Evolutionary conservation across 2,888 invertebrate genomes (phyloP).

Genomic region (Muschampia plurimacula): DNA sequence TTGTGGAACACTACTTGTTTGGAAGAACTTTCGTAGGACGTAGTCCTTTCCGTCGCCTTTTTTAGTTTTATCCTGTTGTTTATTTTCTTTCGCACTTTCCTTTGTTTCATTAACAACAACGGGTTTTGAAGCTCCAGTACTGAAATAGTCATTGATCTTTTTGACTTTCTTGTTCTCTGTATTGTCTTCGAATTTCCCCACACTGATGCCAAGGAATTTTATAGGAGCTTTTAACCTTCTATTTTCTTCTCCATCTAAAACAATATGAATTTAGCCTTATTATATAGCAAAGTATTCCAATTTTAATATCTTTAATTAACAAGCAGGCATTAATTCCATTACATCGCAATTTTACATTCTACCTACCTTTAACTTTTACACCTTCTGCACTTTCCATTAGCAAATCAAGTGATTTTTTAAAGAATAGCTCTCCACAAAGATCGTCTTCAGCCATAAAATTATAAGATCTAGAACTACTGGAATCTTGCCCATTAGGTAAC

Average conservation of each 20-base stretch:
- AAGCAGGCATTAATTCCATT: not conserved
- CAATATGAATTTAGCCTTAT: not conserved
- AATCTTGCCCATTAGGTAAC: slow-evolving; percentile 81
- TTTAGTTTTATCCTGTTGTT: slow-evolving; percentile 23
- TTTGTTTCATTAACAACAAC: slow-evolving; percentile 24
- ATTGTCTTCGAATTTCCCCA: slow-evolving; percentile 90
- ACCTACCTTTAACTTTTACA: slow-evolving; percentile 64
- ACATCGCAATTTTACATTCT: not conserved
- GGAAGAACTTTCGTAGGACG: slow-evolving; percentile 64
- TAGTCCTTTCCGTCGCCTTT: slow-evolving; percentile 62
- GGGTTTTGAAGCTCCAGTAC: slow-evolving; percentile 67
- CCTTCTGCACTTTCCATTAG: slow-evolving; percentile 87
- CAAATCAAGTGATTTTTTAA: slow-evolving; percentile 87
- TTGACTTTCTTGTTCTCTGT: slow-evolving; percentile 80
- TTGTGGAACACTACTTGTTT: slow-evolving; percentile 44
- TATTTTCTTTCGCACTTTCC: slow-evolving; percentile 23
- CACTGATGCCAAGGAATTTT: slow-evolving; percentile 91
- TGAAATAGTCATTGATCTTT: slow-evolving; percentile 86
- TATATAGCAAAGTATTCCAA: not conserved
- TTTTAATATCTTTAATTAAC: not conserved
- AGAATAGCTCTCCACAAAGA: slow-evolving; percentile 89
- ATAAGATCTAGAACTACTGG: slow-evolving; percentile 87
- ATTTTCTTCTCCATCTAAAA: slow-evolving; percentile 70
- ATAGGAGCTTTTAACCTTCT: slow-evolving; percentile 83
- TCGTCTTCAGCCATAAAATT: slow-evolving; percentile 85